phyloP scores from a whole-genome alignment of 2,797 vertebrate species.

The Simalia tracyae region DNA sequence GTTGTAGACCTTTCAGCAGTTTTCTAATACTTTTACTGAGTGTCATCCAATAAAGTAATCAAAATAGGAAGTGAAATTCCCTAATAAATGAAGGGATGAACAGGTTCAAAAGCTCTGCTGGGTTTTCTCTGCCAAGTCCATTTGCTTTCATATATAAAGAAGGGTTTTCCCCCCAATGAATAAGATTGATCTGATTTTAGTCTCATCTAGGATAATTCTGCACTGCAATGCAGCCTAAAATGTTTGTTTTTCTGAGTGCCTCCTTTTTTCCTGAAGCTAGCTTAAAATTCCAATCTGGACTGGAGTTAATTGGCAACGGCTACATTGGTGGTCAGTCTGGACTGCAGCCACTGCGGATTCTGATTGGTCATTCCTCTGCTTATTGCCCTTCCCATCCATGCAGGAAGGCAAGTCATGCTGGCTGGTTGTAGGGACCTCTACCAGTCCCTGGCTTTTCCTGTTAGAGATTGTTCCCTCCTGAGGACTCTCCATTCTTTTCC shows the following conservation, averaged over 20 bases:
- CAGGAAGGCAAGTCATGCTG: background rate
- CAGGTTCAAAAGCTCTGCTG: background rate
- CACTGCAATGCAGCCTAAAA: too few relatives aligned
- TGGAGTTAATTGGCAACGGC: too few relatives aligned
- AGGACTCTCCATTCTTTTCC: background rate
- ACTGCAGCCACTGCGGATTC: too few relatives aligned
- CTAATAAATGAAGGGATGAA: background rate
- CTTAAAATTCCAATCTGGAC: too few relatives aligned
- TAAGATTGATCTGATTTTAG: background rate
- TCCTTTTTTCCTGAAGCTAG: too few relatives aligned
- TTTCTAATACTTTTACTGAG: background rate
- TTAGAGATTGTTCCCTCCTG: background rate
- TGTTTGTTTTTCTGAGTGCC: too few relatives aligned
- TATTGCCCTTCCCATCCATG: background rate
- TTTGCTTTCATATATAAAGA: background rate
- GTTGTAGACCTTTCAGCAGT: background rate
- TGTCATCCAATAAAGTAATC: slow-evolving; percentile 5
- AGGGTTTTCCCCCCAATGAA: background rate
- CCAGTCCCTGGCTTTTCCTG: background rate
- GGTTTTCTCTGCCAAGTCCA: background rate
- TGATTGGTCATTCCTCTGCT: background rate
- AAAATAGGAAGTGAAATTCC: background rate
- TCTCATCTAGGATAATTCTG: background rate
- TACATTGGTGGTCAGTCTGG: too few relatives aligned
- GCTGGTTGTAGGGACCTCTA: background rate